phyloP scores from a whole-genome alignment of 2,113 vertebrate genomes.

The Montifringilla adamsi region DNA sequence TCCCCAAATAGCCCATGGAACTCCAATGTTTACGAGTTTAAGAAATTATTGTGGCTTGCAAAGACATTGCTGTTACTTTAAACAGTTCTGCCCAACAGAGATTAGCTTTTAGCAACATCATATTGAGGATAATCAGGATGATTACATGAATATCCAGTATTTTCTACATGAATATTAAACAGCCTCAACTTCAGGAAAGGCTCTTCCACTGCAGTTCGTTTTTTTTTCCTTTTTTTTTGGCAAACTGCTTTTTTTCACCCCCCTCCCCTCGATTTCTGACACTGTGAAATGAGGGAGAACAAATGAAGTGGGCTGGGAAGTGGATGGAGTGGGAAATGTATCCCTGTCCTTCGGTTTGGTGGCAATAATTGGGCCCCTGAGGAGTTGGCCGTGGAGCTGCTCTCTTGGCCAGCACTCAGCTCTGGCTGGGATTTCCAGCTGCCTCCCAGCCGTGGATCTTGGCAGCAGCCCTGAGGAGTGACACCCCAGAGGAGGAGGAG shows the following conservation, averaged over 20 bases:
- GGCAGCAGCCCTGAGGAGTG: slow-evolving; percentile 50
- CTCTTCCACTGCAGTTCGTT: neutral
- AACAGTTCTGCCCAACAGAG: neutral
- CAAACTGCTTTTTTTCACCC: neutral
- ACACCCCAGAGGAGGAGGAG: neutral
- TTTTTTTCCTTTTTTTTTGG: neutral
- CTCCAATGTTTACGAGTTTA: neutral
- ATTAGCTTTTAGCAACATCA: neutral
- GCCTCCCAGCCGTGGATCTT: slow-evolving; percentile 8
- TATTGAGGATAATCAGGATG: neutral
- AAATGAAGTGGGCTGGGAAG: slow-evolving; percentile 27
- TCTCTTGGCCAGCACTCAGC: neutral
- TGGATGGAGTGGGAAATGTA: slow-evolving; percentile 1
- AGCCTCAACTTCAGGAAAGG: neutral
- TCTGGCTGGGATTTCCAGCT: neutral
- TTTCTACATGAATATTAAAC: neutral
- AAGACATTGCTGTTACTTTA: neutral
- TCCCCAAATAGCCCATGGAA: neutral
- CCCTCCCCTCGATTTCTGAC: neutral
- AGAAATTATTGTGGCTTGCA: neutral
- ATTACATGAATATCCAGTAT: neutral
- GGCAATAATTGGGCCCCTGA: slow-evolving; percentile 69
- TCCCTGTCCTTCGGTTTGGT: slow-evolving; percentile 33
- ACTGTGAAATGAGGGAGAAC: neutral
- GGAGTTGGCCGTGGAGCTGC: slow-evolving; percentile 22